These are phyloP conservation scores for Zonitis immaculata DNA, from an alignment of 2,888 invertebrate genomes.

Conservation along the genomic window DNA sequence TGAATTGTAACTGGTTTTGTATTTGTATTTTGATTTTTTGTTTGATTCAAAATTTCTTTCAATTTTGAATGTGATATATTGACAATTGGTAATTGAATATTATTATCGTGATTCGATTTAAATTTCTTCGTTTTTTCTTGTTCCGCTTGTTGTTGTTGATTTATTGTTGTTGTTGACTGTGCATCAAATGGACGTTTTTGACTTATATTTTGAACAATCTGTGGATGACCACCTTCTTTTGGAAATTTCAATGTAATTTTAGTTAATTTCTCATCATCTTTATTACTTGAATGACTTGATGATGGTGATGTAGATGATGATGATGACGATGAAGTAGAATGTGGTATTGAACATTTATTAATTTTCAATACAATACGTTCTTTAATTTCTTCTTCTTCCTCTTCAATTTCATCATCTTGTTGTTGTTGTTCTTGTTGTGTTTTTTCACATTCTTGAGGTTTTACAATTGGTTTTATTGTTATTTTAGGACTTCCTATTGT, in stretches of 20 bases:
- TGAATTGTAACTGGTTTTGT: slow-evolving; percentile 7
- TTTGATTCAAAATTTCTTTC: slow-evolving; percentile 21
- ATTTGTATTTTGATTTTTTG: background rate
- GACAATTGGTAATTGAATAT: slow-evolving; percentile 1
- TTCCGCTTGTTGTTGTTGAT: slow-evolving; percentile 12
- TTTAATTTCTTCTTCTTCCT: slow-evolving; percentile 42
- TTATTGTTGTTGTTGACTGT: background rate
- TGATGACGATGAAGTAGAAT: background rate
- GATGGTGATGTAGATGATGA: background rate
- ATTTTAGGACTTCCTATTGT: slow-evolving; percentile 42
- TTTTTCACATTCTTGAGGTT: slow-evolving; percentile 45
- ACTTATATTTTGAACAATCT: slow-evolving; percentile 37
- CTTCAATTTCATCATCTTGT: slow-evolving; percentile 39
- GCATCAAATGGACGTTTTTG: background rate
- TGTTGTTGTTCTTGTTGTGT: slow-evolving; percentile 47
- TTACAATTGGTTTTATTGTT: slow-evolving; percentile 54
- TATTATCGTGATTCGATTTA: slow-evolving; percentile 6
- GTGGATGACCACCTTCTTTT: slow-evolving; percentile 47
- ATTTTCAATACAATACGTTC: slow-evolving; percentile 60
- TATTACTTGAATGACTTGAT: background rate
- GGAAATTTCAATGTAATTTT: slow-evolving; percentile 55
- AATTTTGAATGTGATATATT: slow-evolving; percentile 19
- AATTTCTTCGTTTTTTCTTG: slow-evolving; percentile 16
- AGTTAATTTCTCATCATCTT: slow-evolving; percentile 45
- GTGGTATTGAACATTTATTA: slow-evolving; percentile 53